Conservation (phyloP, 1,140 invertebrate species). For the Bombus pyrosoma region DNA sequence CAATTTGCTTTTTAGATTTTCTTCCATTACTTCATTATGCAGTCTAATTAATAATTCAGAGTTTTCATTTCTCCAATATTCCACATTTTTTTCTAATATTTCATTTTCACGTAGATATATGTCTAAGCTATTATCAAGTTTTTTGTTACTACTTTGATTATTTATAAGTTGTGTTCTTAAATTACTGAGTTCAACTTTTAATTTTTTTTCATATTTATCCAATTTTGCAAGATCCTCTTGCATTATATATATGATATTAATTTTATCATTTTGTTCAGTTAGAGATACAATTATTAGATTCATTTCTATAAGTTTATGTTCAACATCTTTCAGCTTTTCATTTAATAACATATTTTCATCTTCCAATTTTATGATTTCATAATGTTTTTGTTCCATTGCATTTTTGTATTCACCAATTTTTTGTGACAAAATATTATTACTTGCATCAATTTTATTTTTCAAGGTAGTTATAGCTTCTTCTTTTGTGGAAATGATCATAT, state of each 20-base stretch:
- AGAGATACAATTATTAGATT: slow-evolving; percentile 50
- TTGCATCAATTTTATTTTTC: slow-evolving; percentile 11
- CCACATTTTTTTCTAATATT: slow-evolving; percentile 38
- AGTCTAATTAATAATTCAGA: slow-evolving; percentile 41
- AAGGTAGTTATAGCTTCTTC: slow-evolving; percentile 38
- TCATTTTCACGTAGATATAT: slow-evolving; percentile 51
- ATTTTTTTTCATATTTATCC: slow-evolving; percentile 43
- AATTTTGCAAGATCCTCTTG: slow-evolving; percentile 51
- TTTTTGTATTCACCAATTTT: slow-evolving; percentile 28
- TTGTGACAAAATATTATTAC: slow-evolving; percentile 11
- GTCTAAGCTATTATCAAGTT: slow-evolving; percentile 48
- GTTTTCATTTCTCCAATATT: slow-evolving; percentile 51
- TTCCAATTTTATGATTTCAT: slow-evolving; percentile 42
- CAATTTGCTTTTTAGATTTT: slow-evolving; percentile 41
- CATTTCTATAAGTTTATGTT: slow-evolving; percentile 40
- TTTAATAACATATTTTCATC: slow-evolving; percentile 48
- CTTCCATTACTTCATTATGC: slow-evolving; percentile 5
- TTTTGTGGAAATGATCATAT: slow-evolving; percentile 37
- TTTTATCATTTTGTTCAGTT: slow-evolving; percentile 50
- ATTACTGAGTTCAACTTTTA: slow-evolving; percentile 34
- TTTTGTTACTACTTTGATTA: slow-evolving; percentile 48
- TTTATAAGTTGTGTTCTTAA: slow-evolving; percentile 45
- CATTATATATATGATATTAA: slow-evolving; percentile 43
- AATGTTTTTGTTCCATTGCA: slow-evolving; percentile 28
- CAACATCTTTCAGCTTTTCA: slow-evolving; percentile 40